phyloP scores from a whole-genome alignment of 2,113 vertebrate species.

The Narcine bancroftii region DNA sequence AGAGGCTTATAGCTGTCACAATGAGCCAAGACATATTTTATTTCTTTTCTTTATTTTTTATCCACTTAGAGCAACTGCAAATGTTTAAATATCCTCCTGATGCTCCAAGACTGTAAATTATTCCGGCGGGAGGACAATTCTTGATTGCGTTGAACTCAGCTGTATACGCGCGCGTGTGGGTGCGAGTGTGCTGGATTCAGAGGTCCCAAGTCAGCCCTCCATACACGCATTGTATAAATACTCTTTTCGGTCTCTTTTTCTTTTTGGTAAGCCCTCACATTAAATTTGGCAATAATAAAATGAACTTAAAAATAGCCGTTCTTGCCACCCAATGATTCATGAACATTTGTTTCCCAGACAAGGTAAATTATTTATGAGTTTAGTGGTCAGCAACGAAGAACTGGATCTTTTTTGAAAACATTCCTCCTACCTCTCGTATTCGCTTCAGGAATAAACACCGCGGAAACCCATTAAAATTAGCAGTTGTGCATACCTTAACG shows the following conservation, averaged over 20 bases:
- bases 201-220: not conserved
- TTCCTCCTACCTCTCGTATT: not conserved
- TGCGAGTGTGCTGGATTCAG: not conserved
- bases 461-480: not conserved
- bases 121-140: not conserved
- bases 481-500: not conserved
- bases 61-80: constrained; percentile 30
- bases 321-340: not conserved
- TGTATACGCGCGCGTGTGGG: not conserved
- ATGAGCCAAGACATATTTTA: constrained; percentile 28
- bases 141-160: not conserved
- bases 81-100: constrained; percentile 30
- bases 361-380: constrained; percentile 37
- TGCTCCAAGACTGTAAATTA: constrained; percentile 27
- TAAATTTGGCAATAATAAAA: constrained; percentile 42
- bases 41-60: constrained; percentile 13
- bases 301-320: constrained; percentile 38
- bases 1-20: constrained; percentile 62
- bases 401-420: not conserved
- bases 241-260: not conserved
- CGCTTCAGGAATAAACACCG: not conserved
- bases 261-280: constrained; percentile 39
- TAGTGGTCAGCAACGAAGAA: constrained; percentile 7
- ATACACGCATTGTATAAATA: not conserved
- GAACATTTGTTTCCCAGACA: constrained; percentile 22